These are phyloP conservation scores for Adrianichthys oophorus DNA, from an alignment of 2,797 vertebrate species.

Conservation along the genomic window DNA sequence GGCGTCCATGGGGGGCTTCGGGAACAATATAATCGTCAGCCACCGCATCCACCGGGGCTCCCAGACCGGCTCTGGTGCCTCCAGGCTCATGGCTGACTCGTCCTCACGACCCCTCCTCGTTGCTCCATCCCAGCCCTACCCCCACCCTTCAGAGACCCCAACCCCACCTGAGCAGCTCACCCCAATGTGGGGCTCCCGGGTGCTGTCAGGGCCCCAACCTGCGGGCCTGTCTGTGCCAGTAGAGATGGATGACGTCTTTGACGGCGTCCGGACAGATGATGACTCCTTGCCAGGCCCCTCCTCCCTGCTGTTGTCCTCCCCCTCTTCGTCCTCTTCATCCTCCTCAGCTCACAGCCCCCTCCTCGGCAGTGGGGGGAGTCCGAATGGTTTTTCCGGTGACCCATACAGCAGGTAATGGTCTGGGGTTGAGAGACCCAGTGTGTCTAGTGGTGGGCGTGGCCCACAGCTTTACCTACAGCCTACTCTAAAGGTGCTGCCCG, in stretches of 20 bases:
- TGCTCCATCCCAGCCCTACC: constrained; percentile 9
- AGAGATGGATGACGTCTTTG: constrained; percentile 65
- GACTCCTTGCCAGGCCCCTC: constrained; percentile 54
- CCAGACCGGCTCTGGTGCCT: constrained; percentile 86
- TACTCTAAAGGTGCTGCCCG: constrained; percentile 74
- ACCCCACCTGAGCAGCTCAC: constrained; percentile 19
- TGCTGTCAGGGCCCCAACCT: constrained; percentile 22
- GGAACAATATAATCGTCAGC: constrained; percentile 98
- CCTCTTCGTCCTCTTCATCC: constrained; percentile 50
- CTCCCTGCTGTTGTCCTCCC: constrained; percentile 50
- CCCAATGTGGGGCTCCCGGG: constrained; percentile 34
- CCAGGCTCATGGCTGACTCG: constrained; percentile 34
- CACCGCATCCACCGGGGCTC: constrained; percentile 97
- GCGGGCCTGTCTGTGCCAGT: constrained; percentile 25
- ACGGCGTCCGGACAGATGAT: constrained; percentile 41
- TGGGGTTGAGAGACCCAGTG: constrained; percentile 19
- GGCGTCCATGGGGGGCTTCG: constrained; percentile 98
- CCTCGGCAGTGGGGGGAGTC: constrained; percentile 9
- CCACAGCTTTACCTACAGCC: constrained; percentile 51
- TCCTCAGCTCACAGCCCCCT: constrained; percentile 54
- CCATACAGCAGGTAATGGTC: constrained; percentile 79
- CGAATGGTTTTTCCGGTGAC: constrained; percentile 65
- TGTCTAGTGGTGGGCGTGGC: not conserved
- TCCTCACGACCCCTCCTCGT: constrained; percentile 49
- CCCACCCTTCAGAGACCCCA: constrained; percentile 9